Evolutionary conservation across 2,113 vertebrate species (phyloP).

Genomic region (Menura novaehollandiae): DNA sequence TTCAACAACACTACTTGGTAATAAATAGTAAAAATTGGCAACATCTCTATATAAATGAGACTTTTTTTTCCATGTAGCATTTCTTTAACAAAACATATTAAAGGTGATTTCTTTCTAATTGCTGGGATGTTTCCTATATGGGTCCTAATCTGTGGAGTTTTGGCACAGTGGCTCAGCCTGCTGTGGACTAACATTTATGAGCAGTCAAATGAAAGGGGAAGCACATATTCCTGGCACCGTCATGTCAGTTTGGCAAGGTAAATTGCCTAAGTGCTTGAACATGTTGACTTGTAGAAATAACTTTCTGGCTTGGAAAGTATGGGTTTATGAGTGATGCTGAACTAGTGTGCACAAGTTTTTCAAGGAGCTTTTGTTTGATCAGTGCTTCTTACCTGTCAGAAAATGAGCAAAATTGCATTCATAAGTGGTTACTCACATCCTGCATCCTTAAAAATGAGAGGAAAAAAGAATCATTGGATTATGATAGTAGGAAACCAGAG

Average conservation of each 20-base stretch:
- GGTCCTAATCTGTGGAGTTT: not conserved
- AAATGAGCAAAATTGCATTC: conserved; percentile 17
- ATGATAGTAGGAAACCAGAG: not conserved
- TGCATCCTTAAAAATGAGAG: not conserved
- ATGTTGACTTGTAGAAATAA: conserved; percentile 7
- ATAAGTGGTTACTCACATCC: conserved; percentile 41
- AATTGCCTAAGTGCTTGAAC: not conserved
- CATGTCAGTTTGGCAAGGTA: conserved; percentile 20
- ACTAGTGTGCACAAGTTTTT: not conserved
- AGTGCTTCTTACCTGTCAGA: not conserved
- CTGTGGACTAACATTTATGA: not conserved
- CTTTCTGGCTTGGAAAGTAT: not conserved
- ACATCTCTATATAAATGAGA: not conserved
- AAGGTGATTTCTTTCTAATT: not conserved
- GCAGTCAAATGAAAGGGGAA: conserved; percentile 12
- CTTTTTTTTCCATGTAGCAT: not conserved
- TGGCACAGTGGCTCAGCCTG: not conserved
- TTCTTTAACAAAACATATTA: not conserved
- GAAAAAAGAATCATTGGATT: not conserved
- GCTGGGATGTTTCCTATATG: not conserved
- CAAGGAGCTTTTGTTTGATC: conserved; percentile 12
- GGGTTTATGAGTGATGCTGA: not conserved
- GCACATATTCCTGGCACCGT: not conserved
- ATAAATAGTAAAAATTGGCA: not conserved
- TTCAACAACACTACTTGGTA: not conserved